Evolutionary conservation across 1,140 invertebrate species (phyloP).

Genomic region (Apis dorsata): DNA sequence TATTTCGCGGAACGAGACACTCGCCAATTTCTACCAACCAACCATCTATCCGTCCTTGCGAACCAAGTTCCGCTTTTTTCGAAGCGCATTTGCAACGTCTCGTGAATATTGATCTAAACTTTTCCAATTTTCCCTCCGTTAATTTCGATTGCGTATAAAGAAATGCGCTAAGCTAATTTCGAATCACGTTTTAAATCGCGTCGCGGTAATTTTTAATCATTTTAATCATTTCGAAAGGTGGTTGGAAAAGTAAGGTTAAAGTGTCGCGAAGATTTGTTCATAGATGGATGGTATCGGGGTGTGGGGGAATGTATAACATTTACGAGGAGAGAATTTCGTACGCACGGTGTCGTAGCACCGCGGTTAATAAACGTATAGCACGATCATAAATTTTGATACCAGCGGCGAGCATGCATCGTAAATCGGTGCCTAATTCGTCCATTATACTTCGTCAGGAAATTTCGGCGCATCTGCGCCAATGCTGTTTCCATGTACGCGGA

Average conservation of each 20-base stretch:
- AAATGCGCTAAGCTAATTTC: too few species aligned
- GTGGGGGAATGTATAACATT: slow-evolving; percentile 2
- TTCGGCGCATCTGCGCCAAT: neutral
- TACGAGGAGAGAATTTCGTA: neutral
- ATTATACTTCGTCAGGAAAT: slow-evolving; percentile 22
- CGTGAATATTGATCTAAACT: neutral
- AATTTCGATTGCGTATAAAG: too few species aligned
- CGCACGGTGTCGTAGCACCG: neutral
- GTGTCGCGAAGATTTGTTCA: neutral
- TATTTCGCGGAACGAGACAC: slow-evolving; percentile 11
- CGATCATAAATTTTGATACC: slow-evolving; percentile 21
- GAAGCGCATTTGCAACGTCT: neutral
- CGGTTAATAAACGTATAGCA: slow-evolving; percentile 31
- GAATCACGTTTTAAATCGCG: neutral
- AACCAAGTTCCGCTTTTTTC: neutral
- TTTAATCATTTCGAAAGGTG: neutral
- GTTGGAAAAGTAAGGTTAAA: slow-evolving; percentile 6
- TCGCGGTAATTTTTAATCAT: neutral
- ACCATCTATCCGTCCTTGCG: slow-evolving; percentile 10
- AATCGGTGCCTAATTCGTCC: slow-evolving; percentile 44
- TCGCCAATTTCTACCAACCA: slow-evolving; percentile 6
- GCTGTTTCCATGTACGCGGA: neutral
- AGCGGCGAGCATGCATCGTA: slow-evolving; percentile 12
- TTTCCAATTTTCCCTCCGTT: too few species aligned
- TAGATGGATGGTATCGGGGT: neutral